A percentile compares a stretch with the other conserved stretches of the same genome.
These are phyloP conservation scores for Liolophura sinensis DNA, from an alignment of 1,140 invertebrate genomes.

Conservation along the genomic window DNA sequence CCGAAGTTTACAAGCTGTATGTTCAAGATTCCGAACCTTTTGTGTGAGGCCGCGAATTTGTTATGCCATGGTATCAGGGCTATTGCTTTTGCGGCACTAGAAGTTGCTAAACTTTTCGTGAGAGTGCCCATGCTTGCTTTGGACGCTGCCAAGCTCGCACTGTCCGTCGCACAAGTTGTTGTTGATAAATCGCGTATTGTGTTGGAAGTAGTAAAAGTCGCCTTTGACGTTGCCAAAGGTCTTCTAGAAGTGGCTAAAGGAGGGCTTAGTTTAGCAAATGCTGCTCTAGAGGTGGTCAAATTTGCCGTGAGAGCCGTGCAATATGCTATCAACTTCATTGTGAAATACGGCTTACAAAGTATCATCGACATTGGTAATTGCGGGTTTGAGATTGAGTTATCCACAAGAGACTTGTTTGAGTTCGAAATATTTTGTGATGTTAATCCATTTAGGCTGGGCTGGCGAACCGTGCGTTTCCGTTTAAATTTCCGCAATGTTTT, in stretches of 20 bases:
- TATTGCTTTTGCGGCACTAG: conserved; percentile 10
- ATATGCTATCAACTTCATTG: conserved; percentile 11
- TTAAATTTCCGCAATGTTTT: conserved; percentile 18
- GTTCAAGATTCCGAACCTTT: conserved; percentile 12
- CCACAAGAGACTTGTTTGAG: conserved; percentile 9
- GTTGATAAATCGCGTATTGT: conserved; percentile 19
- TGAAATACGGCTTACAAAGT: conserved; percentile 6
- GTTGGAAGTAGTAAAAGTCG: conserved; percentile 6
- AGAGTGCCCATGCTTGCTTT: conserved; percentile 8
- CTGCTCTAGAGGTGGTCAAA: conserved; percentile 16
- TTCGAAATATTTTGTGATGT: conserved; percentile 21
- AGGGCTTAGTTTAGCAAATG: conserved; percentile 7
- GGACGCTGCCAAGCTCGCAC: conserved; percentile 10
- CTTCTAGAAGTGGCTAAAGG: conserved; percentile 10
- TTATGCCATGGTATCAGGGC: conserved; percentile 8
- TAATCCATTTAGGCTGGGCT: conserved; percentile 16
- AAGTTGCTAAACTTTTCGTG: conserved; percentile 16
- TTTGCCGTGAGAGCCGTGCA: conserved; percentile 6
- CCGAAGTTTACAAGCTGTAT: conserved; percentile 17
- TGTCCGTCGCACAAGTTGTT: conserved; percentile 13
- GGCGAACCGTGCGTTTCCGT: conserved; percentile 6
- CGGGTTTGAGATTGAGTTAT: conserved; percentile 16
- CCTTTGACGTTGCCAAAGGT: conserved; percentile 3
- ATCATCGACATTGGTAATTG: conserved; percentile 19
- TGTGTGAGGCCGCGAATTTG: conserved; percentile 11